Evolutionary conservation across 2,888 invertebrate genomes (phyloP).

Genomic region (Brassicogethes aeneus): DNA sequence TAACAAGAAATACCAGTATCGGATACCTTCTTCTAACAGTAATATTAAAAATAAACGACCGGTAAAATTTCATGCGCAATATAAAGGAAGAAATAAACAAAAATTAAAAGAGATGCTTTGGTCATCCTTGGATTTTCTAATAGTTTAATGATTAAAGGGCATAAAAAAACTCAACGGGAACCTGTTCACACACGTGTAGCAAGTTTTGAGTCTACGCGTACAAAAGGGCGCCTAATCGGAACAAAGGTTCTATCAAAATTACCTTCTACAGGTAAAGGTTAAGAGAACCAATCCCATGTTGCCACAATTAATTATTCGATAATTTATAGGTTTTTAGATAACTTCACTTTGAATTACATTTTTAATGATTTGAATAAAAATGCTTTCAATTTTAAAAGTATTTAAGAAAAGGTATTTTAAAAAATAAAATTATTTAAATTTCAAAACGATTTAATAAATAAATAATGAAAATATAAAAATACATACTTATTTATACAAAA

Average conservation of each 20-base stretch:
- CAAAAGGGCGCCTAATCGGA: not conserved
- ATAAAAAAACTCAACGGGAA: slow-evolving; percentile 13
- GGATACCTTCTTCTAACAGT: slow-evolving; percentile 1
- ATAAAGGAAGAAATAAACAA: slow-evolving; percentile 12
- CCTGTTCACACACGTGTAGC: slow-evolving; percentile 13
- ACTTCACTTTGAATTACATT: no score
- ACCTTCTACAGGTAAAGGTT: slow-evolving; percentile 12
- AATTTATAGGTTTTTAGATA: no score
- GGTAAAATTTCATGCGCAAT: slow-evolving; percentile 8
- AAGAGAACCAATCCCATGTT: no score
- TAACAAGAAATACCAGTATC: not conserved
- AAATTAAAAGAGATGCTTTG: slow-evolving; percentile 13
- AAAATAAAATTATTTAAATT: no score
- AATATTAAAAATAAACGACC: not conserved
- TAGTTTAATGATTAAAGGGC: slow-evolving; percentile 8
- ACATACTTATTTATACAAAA: no score
- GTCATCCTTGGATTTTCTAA: slow-evolving; percentile 3
- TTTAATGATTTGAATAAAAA: no score
- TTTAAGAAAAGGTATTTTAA: no score
- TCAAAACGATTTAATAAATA: no score
- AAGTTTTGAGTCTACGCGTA: slow-evolving; percentile 6
- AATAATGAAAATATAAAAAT: no score
- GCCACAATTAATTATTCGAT: no score
- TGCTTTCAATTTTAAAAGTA: no score
- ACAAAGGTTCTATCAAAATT: slow-evolving; percentile 11